Base-by-base conservation (phyloP, 2,888 invertebrate species). In the Drosophila pseudotalamancana region DNA sequence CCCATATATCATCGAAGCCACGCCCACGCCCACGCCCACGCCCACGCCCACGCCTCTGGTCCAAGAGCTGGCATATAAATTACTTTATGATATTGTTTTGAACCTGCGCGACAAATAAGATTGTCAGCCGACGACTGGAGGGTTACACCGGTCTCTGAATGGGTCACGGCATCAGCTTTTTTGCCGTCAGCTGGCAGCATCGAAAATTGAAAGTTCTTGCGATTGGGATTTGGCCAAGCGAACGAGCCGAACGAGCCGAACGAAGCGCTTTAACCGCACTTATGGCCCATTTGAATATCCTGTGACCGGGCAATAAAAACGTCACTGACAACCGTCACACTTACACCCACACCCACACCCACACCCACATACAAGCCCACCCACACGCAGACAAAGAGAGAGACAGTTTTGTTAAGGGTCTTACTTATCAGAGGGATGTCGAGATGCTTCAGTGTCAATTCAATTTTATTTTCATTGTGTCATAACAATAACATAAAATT, bases 401-500 rank as follows among this genome's bases (percentile, higher is more conserved):
- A 27, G 19, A 43, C 57, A 48, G 49, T 37, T 59, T 72, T 65
- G 67, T 65, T 51, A 51, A 56, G 59, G 53, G 59, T 55, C 72
- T 43, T 60, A 63, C 74, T 86, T 79, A 79, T 84, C 69, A 62
- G 57, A 31, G 34, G 42, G 21, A 19, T 35, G 51, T 50, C 65
- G 64, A 69, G 71, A 66, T 79, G 83, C 89, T 86, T 90, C 90
- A 87, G 89, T 91, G 90, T 91, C 91, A 90, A 91, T 90, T 91
- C 90, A 91, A 91, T 90, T 90, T 91, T 89, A 90, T 91, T 91
- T 82, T 91, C 91, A 90, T 91, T 90, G 91, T 91, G 90, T 90
- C 91, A 90, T 91, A 91, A 90, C 91, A 90, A 91, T 90, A 91
- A 91, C 91, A 91, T 90, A 90, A 90, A 90, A 90, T 90, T 90